Base-by-base conservation (phyloP, 1,140 invertebrate genomes). In the Augochlora pura region DNA sequence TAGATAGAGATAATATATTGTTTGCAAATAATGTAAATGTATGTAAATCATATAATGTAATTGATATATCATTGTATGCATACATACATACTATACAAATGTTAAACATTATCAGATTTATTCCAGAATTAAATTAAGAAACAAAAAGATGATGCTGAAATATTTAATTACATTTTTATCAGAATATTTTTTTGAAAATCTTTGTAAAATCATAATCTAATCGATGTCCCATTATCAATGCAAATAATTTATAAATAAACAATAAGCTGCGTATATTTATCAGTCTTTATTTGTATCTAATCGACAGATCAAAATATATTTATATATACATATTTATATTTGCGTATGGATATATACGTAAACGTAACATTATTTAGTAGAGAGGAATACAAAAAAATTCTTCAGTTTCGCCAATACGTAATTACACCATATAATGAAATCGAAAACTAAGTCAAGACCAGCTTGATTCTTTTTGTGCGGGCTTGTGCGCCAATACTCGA, bases 231-330 rank as follows among this genome's bases (percentile, higher is more conserved):
- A 23, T 69, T 23, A 18, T 25, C 18, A 2, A 27, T 4, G 9
- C 9, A 70, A 21, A 12, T 32, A 46, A 2, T 42, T 42, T 46
- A 16, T 27, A 68, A 46, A 25, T 32, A 14, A 59, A 14, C 14
- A 68, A 76, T 38, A 49, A 49, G 18, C 59, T 12, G 21, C 38
- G 27, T 54, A 66, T 65, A 63, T 84, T 88, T 89, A 84, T 90
- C 89, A 90, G 88, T 90, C 88, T 90, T 90, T 90, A 90, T 90
- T 90, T 23, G 38, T 86, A 88, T 82, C 83, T 89, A 86, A 86
- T 85, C 78, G 79, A 85, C 85, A 88, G 82, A 88, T 83, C 83
- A 88, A 90, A 89, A 90, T 87, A 89, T 89, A 90, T 87, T 79
- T 86, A 71, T 87, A 79, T 86, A 57, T 75, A 73, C 73, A 72